Evolutionary conservation across 2,113 vertebrate species (phyloP).

Genomic region (Clarias magur): DNA sequence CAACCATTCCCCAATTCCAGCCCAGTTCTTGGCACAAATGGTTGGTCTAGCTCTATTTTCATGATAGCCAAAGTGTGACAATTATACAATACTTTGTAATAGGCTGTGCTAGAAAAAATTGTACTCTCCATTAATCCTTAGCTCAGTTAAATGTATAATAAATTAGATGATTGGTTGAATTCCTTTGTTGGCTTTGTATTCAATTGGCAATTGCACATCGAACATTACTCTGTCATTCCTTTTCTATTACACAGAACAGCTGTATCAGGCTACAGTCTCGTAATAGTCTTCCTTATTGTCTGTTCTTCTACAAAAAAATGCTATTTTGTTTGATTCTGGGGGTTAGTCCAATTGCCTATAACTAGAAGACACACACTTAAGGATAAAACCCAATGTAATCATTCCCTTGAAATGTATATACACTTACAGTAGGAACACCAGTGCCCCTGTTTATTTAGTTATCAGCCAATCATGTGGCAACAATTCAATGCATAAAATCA

Average conservation of each 20-base stretch:
- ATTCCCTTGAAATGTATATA: neutral
- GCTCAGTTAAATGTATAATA: slow-evolving; percentile 27
- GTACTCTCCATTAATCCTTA: neutral
- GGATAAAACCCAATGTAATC: slow-evolving; percentile 4
- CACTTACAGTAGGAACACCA: neutral
- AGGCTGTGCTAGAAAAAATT: neutral
- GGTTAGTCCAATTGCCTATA: neutral
- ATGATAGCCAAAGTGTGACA: neutral
- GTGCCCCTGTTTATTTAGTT: neutral
- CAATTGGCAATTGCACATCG: slow-evolving; percentile 38
- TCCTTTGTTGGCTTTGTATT: slow-evolving; percentile 50
- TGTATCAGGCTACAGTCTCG: neutral
- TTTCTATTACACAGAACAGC: neutral
- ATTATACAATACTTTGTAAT: neutral
- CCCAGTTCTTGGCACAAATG: slow-evolving; percentile 71
- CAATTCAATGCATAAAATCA: neutral
- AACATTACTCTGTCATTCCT: neutral
- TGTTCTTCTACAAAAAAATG: neutral
- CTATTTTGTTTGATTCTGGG: slow-evolving; percentile 9
- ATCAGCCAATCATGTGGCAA: neutral
- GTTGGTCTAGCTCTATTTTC: slow-evolving; percentile 67
- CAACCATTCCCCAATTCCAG: slow-evolving; percentile 78
- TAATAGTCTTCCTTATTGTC: slow-evolving; percentile 12
- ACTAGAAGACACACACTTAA: neutral
- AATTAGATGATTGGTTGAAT: slow-evolving; percentile 42